Evolutionary conservation across 2,113 vertebrate species (phyloP).

Genomic region (Galbula dea): DNA sequence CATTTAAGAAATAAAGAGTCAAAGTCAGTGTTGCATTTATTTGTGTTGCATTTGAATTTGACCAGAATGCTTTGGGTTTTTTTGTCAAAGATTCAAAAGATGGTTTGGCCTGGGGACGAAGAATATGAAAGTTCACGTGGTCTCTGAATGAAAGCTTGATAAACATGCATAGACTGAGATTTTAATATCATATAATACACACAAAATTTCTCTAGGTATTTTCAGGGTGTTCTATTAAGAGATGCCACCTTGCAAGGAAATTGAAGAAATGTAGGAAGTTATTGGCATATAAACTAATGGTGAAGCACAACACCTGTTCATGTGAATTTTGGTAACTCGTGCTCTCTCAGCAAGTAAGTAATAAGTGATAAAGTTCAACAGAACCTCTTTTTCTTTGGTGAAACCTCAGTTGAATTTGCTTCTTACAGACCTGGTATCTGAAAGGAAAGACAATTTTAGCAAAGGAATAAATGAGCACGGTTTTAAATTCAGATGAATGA

Average conservation of each 20-base stretch:
- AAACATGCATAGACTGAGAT: background rate
- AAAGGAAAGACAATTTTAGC: background rate
- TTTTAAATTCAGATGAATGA: background rate
- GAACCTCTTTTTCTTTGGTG: background rate
- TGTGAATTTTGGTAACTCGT: background rate
- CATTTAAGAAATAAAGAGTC: constrained; percentile 40
- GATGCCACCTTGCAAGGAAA: background rate
- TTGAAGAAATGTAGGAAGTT: background rate
- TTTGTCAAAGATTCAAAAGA: constrained; percentile 13
- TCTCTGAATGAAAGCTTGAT: background rate
- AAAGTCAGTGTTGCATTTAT: constrained; percentile 23
- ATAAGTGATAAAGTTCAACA: background rate
- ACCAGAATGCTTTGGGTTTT: background rate
- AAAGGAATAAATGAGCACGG: background rate
- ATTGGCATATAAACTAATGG: background rate
- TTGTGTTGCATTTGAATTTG: constrained; percentile 29
- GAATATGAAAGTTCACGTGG: background rate
- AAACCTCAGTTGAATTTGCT: background rate
- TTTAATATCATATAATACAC: background rate
- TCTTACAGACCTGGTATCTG: background rate
- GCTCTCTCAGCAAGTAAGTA: background rate
- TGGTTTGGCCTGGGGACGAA: background rate
- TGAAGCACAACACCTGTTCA: background rate
- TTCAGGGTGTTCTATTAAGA: background rate
- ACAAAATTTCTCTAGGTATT: background rate